Conservation (phyloP, 2,888 invertebrate species). For the Emmelina monodactyla region DNA sequence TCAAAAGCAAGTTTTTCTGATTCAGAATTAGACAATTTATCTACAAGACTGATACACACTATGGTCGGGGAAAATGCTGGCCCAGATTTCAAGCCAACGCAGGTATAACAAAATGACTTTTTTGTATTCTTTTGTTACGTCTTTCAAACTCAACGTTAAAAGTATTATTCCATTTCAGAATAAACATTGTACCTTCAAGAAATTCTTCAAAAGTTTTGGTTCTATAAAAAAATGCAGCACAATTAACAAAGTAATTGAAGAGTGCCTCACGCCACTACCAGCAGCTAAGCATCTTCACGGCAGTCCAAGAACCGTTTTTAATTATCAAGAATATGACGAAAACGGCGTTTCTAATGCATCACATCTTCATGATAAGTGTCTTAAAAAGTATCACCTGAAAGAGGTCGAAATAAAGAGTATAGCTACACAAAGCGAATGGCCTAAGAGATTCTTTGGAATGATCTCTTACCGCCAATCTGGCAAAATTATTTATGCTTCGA, state of each 20-base stretch:
- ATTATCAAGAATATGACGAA: neutral
- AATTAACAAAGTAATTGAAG: neutral
- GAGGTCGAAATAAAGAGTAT: constrained; percentile 53
- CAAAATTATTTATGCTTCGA: no score
- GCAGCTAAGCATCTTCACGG: neutral
- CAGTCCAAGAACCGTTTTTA: neutral
- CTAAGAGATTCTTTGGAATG: no score
- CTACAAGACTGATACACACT: neutral
- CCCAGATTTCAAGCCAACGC: neutral
- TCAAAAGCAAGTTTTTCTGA: constrained; percentile 16
- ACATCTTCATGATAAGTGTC: neutral
- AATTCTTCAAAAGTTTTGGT: neutral
- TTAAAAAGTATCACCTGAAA: constrained; percentile 17
- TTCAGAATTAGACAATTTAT: neutral
- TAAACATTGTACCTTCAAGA: neutral
- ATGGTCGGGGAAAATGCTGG: neutral
- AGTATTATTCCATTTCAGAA: neutral
- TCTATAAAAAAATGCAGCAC: neutral
- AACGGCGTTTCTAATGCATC: neutral
- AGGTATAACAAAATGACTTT: neutral
- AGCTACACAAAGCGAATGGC: constrained; percentile 50
- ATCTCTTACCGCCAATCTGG: no score
- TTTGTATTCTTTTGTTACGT: neutral
- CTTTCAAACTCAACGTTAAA: no score
- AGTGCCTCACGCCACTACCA: neutral